Evolutionary conservation across 2,113 vertebrate genomes (phyloP), one percentile per base, ranked within the genome.

Genomic region (Eulemur macaco): DNA sequence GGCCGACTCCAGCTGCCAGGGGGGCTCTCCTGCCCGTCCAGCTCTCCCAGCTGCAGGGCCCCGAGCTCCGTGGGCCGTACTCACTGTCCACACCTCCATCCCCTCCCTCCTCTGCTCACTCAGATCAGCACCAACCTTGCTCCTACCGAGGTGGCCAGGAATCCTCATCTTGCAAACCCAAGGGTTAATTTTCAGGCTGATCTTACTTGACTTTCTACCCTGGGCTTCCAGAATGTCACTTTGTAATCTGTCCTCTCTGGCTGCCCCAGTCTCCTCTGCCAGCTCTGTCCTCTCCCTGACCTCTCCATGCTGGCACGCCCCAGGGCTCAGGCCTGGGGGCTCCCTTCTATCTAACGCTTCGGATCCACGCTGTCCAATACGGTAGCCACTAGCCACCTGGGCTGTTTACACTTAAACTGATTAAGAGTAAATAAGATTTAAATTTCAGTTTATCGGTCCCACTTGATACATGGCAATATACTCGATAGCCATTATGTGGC

Each of bases 1-100:
- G 29, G 34, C 29, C 5, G 1, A 39, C 39, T 20, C 37, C 3
- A 13, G 56, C 2, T 7, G 21, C 68, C 37, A 10, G 47, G 25
- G 20, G 15, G 29, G 14, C 20, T 52, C 42, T 37, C 31, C 34
- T 39, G 60, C 34, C 42, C 9, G 27, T 1, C 10, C 20, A 18
- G 25, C 12, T n/a, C 4, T 0, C 14, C 4, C 0, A 45, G 89
- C 8, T 21, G 1, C 0, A 4, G 29, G 23, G 64, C 31, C 73
- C 42, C 47, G 9, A 47, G 23, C 11, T 10, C 9, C 5, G 0
- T 5, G 2, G 0, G 37, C 50, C 45, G 4, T 0, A 23, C 27
- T 42, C 9, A 6, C 77, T 37, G 56, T 8, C 34, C 47, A 3
- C 0, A 18, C 18, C 23, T 37, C 20, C 20, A 29, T 8, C 42